Base-by-base conservation (phyloP, 2,797 vertebrate genomes). In the Gadopsis marmoratus region DNA sequence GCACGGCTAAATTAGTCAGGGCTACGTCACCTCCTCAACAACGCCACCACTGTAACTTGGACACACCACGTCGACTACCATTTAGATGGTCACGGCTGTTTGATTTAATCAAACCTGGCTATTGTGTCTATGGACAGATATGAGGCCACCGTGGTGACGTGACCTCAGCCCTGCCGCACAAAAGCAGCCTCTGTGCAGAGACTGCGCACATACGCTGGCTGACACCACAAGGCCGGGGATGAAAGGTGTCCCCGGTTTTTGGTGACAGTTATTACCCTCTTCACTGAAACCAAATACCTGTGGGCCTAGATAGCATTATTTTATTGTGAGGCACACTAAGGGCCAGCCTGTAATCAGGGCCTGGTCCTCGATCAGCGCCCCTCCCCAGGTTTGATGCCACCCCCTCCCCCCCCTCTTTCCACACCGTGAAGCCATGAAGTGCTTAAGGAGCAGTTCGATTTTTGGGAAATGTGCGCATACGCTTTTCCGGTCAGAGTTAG, bases 251-350 rank as follows among this genome's bases (percentile, higher is more conserved):
- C 87, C 91, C 82, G 90, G 92, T 94, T 90, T 92, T 92, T 93
- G 86, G 91, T 93, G 93, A 94, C 92, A 93, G 93, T 93, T 93
- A 94, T 94, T 93, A 94, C 89, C 89, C 89, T 91, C 92, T 90
- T 82, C 86, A 86, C 85, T 92, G 91, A 93, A 94, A 95, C 93
- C 91, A 92, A 93, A 94, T 94, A 94, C 93, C 92, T 93, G 92
- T 90, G 85, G 86, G 87, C 89, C 91, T 80, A 92, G 93, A 93
- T 93, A 92, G 91, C 88, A 89, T 94, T 93, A 93, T 94, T 92
- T 93, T 89, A 90, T 90, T 90, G 92, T 86, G 90, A 86, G 88
- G 85, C 81, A 83, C 81, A 79, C 86, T 50, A 79, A 87, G 89
- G 90, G 87, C 81, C 29, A 51, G 93, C 86, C 92, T 93, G 88